Evolutionary conservation across 2,888 invertebrate genomes (phyloP).

Genomic region (Nephrotoma appendiculata): DNA sequence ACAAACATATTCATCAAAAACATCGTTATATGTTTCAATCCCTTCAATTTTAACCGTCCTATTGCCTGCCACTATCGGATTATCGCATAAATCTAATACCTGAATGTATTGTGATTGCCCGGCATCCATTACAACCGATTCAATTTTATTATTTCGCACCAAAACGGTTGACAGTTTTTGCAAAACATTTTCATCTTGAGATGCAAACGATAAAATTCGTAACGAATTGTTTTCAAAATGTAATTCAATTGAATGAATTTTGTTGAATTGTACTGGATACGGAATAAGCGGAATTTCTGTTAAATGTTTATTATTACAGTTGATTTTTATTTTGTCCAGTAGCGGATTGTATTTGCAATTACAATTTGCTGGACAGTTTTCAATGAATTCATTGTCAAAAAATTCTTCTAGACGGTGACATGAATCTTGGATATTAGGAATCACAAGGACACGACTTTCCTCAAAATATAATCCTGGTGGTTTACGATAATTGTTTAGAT

Average conservation of each 20-base stretch:
- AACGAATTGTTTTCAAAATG: neutral
- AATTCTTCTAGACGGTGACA: neutral
- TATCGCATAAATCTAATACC: neutral
- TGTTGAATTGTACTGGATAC: neutral
- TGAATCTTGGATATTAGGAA: neutral
- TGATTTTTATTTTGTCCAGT: neutral
- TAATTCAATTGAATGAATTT: neutral
- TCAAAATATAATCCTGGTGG: neutral
- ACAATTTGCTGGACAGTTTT: neutral
- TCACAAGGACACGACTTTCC: neutral
- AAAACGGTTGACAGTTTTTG: neutral
- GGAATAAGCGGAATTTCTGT: neutral
- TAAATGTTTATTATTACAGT: neutral
- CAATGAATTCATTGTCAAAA: neutral
- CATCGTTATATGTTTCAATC: neutral
- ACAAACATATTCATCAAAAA: neutral
- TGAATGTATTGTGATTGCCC: neutral
- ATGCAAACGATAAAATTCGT: neutral
- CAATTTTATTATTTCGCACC: neutral
- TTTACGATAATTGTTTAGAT: neutral
- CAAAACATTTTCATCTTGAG: neutral
- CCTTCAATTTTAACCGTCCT: neutral
- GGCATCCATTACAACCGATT: neutral
- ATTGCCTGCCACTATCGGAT: neutral
- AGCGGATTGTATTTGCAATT: neutral